A percentile compares a stretch with the other conserved stretches of the same genome.
These are phyloP conservation scores for Drosophila paramelanica DNA, from an alignment of 2,888 invertebrate species.

Conservation along the genomic window DNA sequence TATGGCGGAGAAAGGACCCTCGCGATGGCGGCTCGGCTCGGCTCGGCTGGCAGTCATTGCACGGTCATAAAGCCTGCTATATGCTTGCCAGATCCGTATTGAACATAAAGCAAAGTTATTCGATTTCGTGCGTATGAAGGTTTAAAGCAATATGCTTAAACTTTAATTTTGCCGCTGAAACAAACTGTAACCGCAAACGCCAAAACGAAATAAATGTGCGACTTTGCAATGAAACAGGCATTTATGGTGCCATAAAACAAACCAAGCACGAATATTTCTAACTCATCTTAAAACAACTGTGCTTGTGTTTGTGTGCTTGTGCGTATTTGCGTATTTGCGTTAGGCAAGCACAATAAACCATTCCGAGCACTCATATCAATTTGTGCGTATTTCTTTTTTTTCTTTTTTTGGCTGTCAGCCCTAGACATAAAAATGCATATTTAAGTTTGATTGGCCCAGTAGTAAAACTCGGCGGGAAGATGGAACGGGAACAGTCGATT, in stretches of 20 bases:
- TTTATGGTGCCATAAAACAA: slow-evolving; percentile 79
- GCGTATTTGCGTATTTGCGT: slow-evolving; percentile 14
- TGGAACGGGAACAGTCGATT: background rate
- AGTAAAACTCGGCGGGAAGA: slow-evolving; percentile 5
- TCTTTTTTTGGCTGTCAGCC: slow-evolving; percentile 1
- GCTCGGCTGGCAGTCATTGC: slow-evolving; percentile 4
- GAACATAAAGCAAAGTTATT: slow-evolving; percentile 64
- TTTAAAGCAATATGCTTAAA: slow-evolving; percentile 60
- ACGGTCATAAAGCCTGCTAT: slow-evolving; percentile 34
- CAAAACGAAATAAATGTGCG: slow-evolving; percentile 74
- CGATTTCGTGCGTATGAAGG: slow-evolving; percentile 58
- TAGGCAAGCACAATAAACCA: slow-evolving; percentile 16
- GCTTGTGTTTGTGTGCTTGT: slow-evolving; percentile 3
- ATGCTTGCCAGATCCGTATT: slow-evolving; percentile 42
- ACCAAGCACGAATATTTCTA: slow-evolving; percentile 73
- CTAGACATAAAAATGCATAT: slow-evolving; percentile 20
- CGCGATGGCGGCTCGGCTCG: background rate
- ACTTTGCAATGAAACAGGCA: slow-evolving; percentile 78
- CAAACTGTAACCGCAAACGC: slow-evolving; percentile 69
- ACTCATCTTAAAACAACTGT: slow-evolving; percentile 65
- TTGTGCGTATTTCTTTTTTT: slow-evolving; percentile 21
- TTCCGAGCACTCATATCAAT: slow-evolving; percentile 30
- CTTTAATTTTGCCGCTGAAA: slow-evolving; percentile 50
- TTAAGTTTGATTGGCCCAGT: slow-evolving; percentile 55
- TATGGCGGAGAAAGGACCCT: slow-evolving; percentile 1